phyloP scores from a whole-genome alignment of 2,888 invertebrate species.

The Colostygia pectinataria region DNA sequence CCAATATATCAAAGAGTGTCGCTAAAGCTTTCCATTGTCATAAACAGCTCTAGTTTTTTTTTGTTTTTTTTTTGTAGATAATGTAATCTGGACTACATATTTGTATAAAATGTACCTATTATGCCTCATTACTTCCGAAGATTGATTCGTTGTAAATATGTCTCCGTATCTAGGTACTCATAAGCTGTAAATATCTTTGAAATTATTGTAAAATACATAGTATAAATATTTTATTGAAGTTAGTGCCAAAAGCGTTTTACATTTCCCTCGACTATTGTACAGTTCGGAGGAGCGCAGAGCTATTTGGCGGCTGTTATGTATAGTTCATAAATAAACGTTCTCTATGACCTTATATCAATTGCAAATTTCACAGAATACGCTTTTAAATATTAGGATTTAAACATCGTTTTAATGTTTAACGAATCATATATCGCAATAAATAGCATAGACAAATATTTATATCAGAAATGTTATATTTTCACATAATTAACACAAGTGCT shows the following conservation, averaged over 20 bases:
- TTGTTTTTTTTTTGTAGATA: constrained; percentile 44
- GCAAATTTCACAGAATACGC: constrained; percentile 60
- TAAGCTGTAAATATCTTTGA: constrained; percentile 77
- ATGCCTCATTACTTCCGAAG: constrained; percentile 51
- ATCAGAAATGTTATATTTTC: constrained; percentile 39
- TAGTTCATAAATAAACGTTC: constrained; percentile 34
- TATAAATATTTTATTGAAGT: constrained; percentile 73
- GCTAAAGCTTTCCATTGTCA: constrained; percentile 18
- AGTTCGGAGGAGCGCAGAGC: constrained; percentile 45
- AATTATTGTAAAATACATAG: constrained; percentile 72
- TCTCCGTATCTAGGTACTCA: constrained; percentile 46
- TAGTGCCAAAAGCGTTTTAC: constrained; percentile 81
- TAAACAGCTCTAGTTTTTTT: constrained; percentile 7
- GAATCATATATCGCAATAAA: constrained; percentile 30
- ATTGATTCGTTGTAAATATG: constrained; percentile 52
- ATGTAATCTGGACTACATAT: constrained; percentile 44
- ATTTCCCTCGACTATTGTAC: constrained; percentile 58
- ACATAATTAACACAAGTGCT: constrained; percentile 34
- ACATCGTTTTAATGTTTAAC: constrained; percentile 38
- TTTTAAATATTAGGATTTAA: constrained; percentile 63
- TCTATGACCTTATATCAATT: constrained; percentile 43
- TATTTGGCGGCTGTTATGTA: constrained; percentile 31
- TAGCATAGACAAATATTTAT: constrained; percentile 30
- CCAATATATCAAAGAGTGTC: constrained; percentile 29
- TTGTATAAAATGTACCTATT: constrained; percentile 59